Evolutionary conservation across 2,113 vertebrate species (phyloP), one percentile per base, ranked within the genome.

Genomic region (Calidris pygmaea): DNA sequence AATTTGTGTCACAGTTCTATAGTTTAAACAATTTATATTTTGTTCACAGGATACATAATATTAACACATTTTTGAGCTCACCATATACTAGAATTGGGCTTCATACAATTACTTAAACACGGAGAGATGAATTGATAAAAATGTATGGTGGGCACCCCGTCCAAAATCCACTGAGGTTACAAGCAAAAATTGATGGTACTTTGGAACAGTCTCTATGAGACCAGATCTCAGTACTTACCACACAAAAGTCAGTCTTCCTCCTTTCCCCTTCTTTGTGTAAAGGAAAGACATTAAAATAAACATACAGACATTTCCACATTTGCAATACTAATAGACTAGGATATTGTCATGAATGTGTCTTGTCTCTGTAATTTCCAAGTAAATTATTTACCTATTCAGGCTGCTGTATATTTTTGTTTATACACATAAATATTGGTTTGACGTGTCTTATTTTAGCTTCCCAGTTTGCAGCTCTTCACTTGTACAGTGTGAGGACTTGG

Each of bases 381-480:
- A 85, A 95, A 75, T 63, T 96, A 93, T 93, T 97, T 95, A 93
- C 73, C 74, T 90, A 79, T 90, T 95, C 41, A 83, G 50, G 76
- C 67, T 83, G 30, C 18, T 50, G 22, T 29, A 77, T 74, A 47
- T 45, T 32, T 91, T 97, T 87, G 41, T 88, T 95, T 94, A 59
- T 79, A 56, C 37, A 93, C 39, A 56, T 81, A 94, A 97, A 96
- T 90, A 86, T 75, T 95, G 43, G 67, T 90, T 89, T 97, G 89
- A 91, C 47, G 81, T 72, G 19, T 96, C 53, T 86, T 97, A 96
- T 81, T 96, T 97, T 95, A 94, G 26, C 52, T 95, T 85, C 47
- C 74, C 76, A 43, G 47, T 79, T 96, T 89, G 26, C 18, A 95
- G 58, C 59, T 50, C 81, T 96, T 97, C 93, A 85, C 80, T 93